Percentiles rank a stretch among this genome's conserved stretches.
These are phyloP conservation scores for Phasia obesa DNA, from an alignment of 2,888 invertebrate genomes.

Conservation along the genomic window DNA sequence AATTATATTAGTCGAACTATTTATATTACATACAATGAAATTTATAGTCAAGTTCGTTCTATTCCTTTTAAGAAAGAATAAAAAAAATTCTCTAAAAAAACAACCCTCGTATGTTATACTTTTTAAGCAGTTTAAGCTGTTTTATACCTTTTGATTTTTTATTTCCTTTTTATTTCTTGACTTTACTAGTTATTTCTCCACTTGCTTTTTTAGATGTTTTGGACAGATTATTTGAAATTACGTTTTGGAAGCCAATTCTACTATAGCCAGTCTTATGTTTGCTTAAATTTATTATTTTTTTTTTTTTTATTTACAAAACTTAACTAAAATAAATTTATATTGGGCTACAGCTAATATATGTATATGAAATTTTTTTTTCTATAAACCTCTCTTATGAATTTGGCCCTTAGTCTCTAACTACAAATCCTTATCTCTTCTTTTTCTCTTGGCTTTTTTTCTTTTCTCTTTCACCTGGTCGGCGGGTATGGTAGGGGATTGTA, in stretches of 20 bases:
- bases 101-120: not conserved
- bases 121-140: not conserved
- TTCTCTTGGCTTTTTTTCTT: constrained; percentile 67
- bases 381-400: no score
- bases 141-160: not conserved
- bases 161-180: not conserved
- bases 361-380: not conserved
- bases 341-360: not conserved
- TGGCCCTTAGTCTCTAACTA: not conserved
- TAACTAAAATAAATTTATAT: constrained; percentile 35
- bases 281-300: not conserved
- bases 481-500: constrained; percentile 70
- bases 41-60: no score
- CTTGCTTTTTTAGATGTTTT: constrained; percentile 1
- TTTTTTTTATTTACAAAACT: constrained; percentile 41
- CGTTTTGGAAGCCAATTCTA: not conserved
- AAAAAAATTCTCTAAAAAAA: not conserved
- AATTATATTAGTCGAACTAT: no score
- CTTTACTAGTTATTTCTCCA: not conserved
- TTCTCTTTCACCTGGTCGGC: constrained; percentile 68
- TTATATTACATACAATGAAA: no score
- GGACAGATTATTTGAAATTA: constrained; percentile 38
- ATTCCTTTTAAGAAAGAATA: no score
- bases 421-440: constrained; percentile 42
- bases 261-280: not conserved